Evolutionary conservation across 2,888 invertebrate genomes (phyloP), one percentile per base, ranked within the genome.

Genomic region (Heliconius cydno): DNA sequence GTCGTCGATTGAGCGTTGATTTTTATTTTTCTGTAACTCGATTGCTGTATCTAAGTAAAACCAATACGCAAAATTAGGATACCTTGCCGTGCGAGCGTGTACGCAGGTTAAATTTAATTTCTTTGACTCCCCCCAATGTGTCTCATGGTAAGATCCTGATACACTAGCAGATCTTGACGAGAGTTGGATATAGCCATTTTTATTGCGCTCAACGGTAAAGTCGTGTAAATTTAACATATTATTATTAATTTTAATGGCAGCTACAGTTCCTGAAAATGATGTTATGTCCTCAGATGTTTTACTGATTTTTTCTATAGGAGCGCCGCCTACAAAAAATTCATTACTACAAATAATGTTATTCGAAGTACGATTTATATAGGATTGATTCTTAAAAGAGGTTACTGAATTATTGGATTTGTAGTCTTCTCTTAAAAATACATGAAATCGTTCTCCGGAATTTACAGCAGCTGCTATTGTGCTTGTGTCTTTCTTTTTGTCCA

Each of bases 111-210:
- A 84, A 84, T 94, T 94, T n/a, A 95, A 84, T 38, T 84, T 86
- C 65, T 91, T 91, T 0, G 93, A 92, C 79, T 86, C 88, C 4
- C 93, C 92, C 94, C 93, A 94, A 73, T 87, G 86, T 28, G 88
- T 91, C 88, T 95, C 94, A 70, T 92, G 88, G 80, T 94, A 95
- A 6, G 89, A 90, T 34, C 91, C 92, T n/a, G 94, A 94, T 46
- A 94, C 83, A 82, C 94, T 94, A 2, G 94, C 93, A 25, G 93
- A 90, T 79, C 90, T 88, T 19, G 94, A 92, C 22, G 94, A 94
- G 13, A 94, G 84, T 79, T 92, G 92, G n/a, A 92, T 79, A 81
- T 83, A 87, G 38, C 87, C 87, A 38, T 90, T 88, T 80, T 87
- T 92, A 81, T 86, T 86, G 34, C 91, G 87, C 83, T 95, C 94